Base-by-base conservation (phyloP, 1,140 invertebrate species). In the Heterodera schachtii region DNA sequence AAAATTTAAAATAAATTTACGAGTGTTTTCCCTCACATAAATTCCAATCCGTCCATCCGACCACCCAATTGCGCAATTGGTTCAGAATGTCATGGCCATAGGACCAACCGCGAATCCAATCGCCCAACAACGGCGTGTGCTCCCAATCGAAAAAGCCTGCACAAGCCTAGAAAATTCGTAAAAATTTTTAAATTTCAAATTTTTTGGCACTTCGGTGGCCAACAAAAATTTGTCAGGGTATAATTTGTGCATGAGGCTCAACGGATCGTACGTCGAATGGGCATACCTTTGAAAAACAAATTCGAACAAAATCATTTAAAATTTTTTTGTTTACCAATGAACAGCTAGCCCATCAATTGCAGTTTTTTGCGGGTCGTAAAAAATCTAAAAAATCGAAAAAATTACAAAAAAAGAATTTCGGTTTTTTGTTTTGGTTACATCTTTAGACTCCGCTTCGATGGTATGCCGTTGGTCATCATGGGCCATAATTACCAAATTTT, bases 11-110 rank as follows among this genome's bases (percentile, higher is more conserved):
- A 64, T n/a, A 67, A 41, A 70, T 78, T 78, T 21, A 31, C 19
- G 21, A 52, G 0, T 64, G 2, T 64, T 64, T 64, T 64, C 16
- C 49, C 46, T 46, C 47, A 78, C 79, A 80, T 0, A 96, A 90
- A 90, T 96, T 97, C 95, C 95, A 97, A 89, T 97, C 95, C 93
- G 75, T 90, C 82, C 82, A 83, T 8, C 82, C 82, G 73, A 84
- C 75, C 44, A 76, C 82, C 80, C 82, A 83, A 71, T 83, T 83
- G 52, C 60, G 70, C 47, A 83, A 73, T 31, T 80, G 49, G 71
- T 83, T 83, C 43, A 95, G 92, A 78, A 95, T 94, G 87, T 94
- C 81, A 60, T 83, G 82, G 19, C 71, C 82, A 60, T 83, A 83
- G 8, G 52, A 46, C 46, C 83, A 69, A 11, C 82, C 82, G 64